phyloP scores from a whole-genome alignment of 2,797 vertebrate species.

The Paedocypris micromegethes region DNA sequence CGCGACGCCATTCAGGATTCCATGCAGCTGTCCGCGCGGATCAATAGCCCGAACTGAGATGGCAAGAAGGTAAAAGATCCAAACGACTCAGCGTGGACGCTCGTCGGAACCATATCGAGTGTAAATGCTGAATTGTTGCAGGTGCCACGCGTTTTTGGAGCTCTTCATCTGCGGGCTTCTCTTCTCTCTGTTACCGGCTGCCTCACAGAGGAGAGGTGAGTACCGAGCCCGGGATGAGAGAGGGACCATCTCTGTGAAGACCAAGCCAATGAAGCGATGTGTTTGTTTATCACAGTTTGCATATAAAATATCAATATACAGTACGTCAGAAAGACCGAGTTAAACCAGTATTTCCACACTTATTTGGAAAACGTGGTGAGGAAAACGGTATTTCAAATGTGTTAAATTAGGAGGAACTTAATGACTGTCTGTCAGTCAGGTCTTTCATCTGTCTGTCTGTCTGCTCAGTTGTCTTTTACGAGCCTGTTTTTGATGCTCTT shows the following conservation, averaged over 20 bases:
- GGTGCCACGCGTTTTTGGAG: conserved; percentile 63
- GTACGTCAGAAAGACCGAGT: no score
- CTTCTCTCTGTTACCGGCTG: conserved; percentile 48
- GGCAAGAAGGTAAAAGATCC: conserved; percentile 61
- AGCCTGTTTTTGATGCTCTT: no score
- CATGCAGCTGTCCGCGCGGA: conserved; percentile 49
- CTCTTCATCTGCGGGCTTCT: conserved; percentile 60
- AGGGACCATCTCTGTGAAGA: not conserved
- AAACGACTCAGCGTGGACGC: not conserved
- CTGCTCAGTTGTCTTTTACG: not conserved
- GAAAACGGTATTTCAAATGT: no score
- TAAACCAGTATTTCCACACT: no score
- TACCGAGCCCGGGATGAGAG: conserved; percentile 15
- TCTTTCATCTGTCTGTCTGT: not conserved
- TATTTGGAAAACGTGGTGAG: no score
- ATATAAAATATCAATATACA: no score
- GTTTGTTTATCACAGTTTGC: no score
- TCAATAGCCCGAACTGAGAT: conserved; percentile 48
- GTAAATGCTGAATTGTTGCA: conserved; percentile 52
- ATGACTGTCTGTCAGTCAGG: not conserved
- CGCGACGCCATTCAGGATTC: conserved; percentile 10
- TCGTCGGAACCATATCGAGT: not conserved
- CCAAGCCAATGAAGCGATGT: no score
- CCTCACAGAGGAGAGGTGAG: conserved; percentile 68
- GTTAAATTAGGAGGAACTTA: no score